phyloP scores from a whole-genome alignment of 92 coral and sea anemone species.

The Desmophyllum pertusum region DNA sequence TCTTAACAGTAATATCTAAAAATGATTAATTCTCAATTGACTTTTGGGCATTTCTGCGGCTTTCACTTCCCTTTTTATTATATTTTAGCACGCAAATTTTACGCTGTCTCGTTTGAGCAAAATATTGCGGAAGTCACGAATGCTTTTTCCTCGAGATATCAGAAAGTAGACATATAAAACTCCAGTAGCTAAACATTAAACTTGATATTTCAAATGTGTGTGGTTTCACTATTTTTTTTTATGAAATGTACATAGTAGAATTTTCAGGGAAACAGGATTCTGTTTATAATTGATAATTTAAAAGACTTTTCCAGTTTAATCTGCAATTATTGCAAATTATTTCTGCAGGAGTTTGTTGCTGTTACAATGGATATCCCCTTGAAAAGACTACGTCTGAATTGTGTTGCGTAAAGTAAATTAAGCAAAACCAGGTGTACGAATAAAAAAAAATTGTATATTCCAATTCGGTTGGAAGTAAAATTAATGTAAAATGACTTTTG shows the following conservation, averaged over 20 bases:
- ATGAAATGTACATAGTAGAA: not conserved
- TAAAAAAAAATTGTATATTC: not conserved
- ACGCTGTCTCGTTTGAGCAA: not conserved
- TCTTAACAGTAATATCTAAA: constrained; percentile 50
- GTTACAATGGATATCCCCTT: too few species aligned
- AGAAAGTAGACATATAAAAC: not conserved
- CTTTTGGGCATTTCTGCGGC: constrained; percentile 46
- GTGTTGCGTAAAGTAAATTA: constrained; percentile 4
- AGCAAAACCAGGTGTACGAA: not conserved
- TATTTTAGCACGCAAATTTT: constrained; percentile 35
- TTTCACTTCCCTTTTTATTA: constrained; percentile 17
- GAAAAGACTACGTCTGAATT: not conserved
- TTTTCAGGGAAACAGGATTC: constrained; percentile 4
- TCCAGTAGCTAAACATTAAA: not conserved
- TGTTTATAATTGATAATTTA: constrained; percentile 10
- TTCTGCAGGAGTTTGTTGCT: not conserved
- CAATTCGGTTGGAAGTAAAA: not conserved
- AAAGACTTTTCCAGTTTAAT: not conserved
- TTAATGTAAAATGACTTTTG: not conserved
- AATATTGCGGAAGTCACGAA: not conserved
- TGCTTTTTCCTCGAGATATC: not conserved
- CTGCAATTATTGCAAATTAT: not conserved
- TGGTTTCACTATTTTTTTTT: not conserved
- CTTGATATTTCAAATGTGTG: not conserved
- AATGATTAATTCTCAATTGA: constrained; percentile 57